These are phyloP conservation scores for Nanorana parkeri DNA, from an alignment of 2,113 vertebrate genomes.

Conservation along the genomic window DNA sequence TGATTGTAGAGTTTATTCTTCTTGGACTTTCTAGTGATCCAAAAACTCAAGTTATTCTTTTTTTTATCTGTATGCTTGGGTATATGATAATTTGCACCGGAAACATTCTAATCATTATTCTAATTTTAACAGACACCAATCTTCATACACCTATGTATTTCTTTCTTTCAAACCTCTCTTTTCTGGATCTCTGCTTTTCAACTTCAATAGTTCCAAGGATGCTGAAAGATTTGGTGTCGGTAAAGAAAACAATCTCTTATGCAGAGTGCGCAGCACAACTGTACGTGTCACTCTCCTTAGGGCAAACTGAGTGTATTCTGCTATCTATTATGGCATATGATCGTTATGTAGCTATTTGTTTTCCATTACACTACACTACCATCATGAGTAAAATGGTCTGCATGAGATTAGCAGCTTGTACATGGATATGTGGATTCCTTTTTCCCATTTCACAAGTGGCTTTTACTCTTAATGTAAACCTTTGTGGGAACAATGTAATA, in stretches of 20 bases:
- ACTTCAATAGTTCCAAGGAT: slow-evolving; percentile 61
- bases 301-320: slow-evolving; percentile 61
- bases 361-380: slow-evolving; percentile 58
- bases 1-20: slow-evolving; percentile 4
- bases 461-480: slow-evolving; percentile 58
- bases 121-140: background rate
- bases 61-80: background rate
- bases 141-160: slow-evolving; percentile 40
- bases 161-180: slow-evolving; percentile 17
- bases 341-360: slow-evolving; percentile 57
- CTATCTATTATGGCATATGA: slow-evolving; percentile 62
- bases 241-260: slow-evolving; percentile 56
- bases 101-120: slow-evolving; percentile 43
- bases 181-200: slow-evolving; percentile 62
- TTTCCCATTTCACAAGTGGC: slow-evolving; percentile 57
- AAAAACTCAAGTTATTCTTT: background rate
- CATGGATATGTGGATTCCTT: slow-evolving; percentile 53
- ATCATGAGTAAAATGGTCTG: slow-evolving; percentile 59
- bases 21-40: slow-evolving; percentile 10
- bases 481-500: slow-evolving; percentile 49
- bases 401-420: slow-evolving; percentile 34
- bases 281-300: slow-evolving; percentile 59
- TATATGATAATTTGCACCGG: slow-evolving; percentile 1
- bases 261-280: slow-evolving; percentile 61
- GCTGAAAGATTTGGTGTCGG: slow-evolving; percentile 59